phyloP scores from a whole-genome alignment of 30 jellyfish, hydroid and myxozoan genomes.

The Haliclystus octoradiatus region DNA sequence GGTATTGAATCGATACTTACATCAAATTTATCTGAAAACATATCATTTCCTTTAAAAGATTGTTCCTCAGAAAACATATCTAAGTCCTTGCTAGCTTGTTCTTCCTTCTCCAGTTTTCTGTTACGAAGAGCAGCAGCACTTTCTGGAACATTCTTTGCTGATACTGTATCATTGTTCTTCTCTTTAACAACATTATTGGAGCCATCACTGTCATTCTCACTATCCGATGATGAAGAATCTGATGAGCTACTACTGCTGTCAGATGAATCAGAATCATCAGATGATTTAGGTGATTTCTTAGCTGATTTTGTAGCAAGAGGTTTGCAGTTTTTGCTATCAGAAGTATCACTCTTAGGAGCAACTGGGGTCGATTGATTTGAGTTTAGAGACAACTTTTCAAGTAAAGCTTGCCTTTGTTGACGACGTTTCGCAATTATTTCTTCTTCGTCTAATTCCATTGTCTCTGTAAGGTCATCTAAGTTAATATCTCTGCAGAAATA shows the following conservation, averaged over 20 bases:
- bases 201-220: no score
- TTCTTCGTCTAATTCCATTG: constrained; percentile 90
- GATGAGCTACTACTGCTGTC: no score
- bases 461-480: constrained; percentile 86
- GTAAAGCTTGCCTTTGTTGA: constrained; percentile 71
- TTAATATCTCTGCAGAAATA: constrained; percentile 31
- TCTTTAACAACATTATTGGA: no score
- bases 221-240: no score
- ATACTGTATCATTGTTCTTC: no score
- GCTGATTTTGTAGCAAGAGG: no score
- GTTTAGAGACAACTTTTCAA: constrained; percentile 68
- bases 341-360: no score
- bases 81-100: constrained; percentile 31
- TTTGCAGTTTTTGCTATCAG: no score
- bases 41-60: constrained; percentile 59
- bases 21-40: constrained; percentile 88
- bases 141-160: constrained; percentile 9
- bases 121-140: constrained; percentile 1
- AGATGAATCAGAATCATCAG: no score
- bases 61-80: constrained; percentile 94
- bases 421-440: constrained; percentile 55
- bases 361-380: no score
- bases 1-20: no score
- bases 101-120: constrained; percentile 1
- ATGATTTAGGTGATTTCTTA: no score